Percentiles rank a stretch among this genome's conserved stretches.
phyloP scores from a whole-genome alignment of 2,113 vertebrate genomes.

The Calypte anna region DNA sequence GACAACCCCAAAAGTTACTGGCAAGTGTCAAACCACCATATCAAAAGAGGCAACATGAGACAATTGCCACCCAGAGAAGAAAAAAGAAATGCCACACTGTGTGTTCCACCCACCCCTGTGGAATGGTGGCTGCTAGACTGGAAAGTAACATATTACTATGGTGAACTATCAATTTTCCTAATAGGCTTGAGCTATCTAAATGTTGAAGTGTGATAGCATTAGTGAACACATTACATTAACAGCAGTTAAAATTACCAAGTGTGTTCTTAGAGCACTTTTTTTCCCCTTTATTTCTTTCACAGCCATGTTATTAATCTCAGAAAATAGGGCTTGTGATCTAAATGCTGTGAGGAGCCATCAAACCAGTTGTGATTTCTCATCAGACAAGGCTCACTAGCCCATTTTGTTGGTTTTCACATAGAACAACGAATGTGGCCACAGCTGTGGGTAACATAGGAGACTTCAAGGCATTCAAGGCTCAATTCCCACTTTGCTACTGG shows the following conservation, averaged over 20 bases:
- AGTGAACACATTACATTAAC: slow-evolving; percentile 39
- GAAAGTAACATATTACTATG: slow-evolving; percentile 33
- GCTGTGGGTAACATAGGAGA: neutral
- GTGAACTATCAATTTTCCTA: slow-evolving; percentile 52
- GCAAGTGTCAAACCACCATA: slow-evolving; percentile 28
- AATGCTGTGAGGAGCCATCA: slow-evolving; percentile 7
- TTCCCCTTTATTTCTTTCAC: neutral
- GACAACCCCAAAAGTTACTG: slow-evolving; percentile 50
- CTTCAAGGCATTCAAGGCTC: slow-evolving; percentile 24
- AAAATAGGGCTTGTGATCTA: slow-evolving; percentile 9
- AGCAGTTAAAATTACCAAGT: slow-evolving; percentile 20
- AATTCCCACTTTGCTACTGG: slow-evolving; percentile 18
- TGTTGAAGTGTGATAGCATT: neutral
- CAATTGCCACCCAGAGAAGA: slow-evolving; percentile 23
- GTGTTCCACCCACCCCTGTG: neutral
- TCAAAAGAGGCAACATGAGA: slow-evolving; percentile 30
- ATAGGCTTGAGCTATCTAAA: slow-evolving; percentile 27
- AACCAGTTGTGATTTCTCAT: neutral
- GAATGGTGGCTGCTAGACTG: neutral
- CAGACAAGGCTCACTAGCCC: neutral
- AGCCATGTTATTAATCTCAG: slow-evolving; percentile 1
- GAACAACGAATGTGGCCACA: neutral
- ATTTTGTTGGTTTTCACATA: slow-evolving; percentile 7
- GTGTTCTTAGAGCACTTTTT: neutral
- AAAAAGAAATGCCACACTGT: neutral